Conservation (phyloP, 2,888 invertebrate species). For the Scaeva pyrastri region DNA sequence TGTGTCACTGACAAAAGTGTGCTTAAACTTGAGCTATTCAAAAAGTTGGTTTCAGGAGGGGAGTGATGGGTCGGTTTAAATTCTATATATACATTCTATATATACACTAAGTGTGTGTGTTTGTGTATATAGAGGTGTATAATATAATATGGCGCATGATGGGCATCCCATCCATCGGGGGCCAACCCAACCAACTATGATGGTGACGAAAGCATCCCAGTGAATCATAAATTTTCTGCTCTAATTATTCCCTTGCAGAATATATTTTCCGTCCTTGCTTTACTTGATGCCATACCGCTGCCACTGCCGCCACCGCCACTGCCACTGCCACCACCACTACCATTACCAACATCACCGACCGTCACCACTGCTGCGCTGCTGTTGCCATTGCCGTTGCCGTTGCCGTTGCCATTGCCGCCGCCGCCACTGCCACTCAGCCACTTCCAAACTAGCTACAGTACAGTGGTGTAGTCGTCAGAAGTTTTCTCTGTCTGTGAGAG, state of each 20-base stretch:
- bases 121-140: neutral
- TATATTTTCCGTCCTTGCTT: slow-evolving; percentile 54
- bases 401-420: neutral
- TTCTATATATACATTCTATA: neutral
- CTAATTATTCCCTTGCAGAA: slow-evolving; percentile 73
- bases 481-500: slow-evolving; percentile 60
- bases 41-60: neutral
- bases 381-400: too few species aligned
- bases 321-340: neutral
- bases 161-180: slow-evolving; percentile 8
- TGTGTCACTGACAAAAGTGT: slow-evolving; percentile 54
- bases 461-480: slow-evolving; percentile 36
- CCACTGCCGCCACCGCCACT: slow-evolving; percentile 18
- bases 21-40: slow-evolving; percentile 48
- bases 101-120: neutral
- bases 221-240: slow-evolving; percentile 75
- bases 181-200: slow-evolving; percentile 12
- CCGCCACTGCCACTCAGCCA: slow-evolving; percentile 5
- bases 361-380: too few species aligned
- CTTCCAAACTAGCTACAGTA: slow-evolving; percentile 22
- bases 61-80: neutral
- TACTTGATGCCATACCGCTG: slow-evolving; percentile 33
- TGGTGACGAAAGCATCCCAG: slow-evolving; percentile 65
- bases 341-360: too few species aligned
- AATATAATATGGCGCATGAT: neutral